Percentiles rank a stretch among this genome's conserved stretches.
Conservation (phyloP, 2,113 vertebrate species). For the Cyprinodon brontotheroides region DNA sequence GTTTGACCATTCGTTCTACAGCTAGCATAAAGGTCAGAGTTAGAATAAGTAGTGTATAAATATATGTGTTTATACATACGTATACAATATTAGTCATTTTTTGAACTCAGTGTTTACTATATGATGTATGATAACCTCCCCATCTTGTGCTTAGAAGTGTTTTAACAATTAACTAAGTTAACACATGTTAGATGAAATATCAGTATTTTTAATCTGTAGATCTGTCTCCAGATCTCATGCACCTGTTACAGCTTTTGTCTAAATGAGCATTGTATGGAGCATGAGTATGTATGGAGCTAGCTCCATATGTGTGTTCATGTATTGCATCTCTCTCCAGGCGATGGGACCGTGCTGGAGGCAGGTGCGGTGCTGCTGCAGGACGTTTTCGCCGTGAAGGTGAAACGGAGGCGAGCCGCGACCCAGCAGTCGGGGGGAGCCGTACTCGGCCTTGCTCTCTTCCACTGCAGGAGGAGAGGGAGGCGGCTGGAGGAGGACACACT, state of each 20-base stretch:
- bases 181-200: background rate
- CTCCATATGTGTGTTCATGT: background rate
- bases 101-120: background rate
- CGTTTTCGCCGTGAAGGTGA: conserved; percentile 69
- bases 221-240: background rate
- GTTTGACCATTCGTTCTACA: background rate
- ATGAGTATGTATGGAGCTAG: no score
- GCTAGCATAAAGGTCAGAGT: background rate
- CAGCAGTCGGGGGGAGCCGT: conserved; percentile 64
- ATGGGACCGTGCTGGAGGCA: conserved; percentile 8
- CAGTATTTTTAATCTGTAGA: background rate
- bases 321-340: conserved; percentile 30
- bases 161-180: background rate
- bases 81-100: background rate
- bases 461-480: conserved; percentile 47
- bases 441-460: conserved; percentile 67
- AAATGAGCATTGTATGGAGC: background rate
- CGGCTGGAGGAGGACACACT: conserved; percentile 53
- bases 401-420: conserved; percentile 57
- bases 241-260: background rate
- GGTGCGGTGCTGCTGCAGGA: conserved; percentile 56
- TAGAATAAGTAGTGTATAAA: background rate
- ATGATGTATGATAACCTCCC: background rate
- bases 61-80: background rate
- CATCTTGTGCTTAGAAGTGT: background rate